Evolutionary conservation across 2,113 vertebrate species (phyloP).

Genomic region (Tragelaphus scriptus): DNA sequence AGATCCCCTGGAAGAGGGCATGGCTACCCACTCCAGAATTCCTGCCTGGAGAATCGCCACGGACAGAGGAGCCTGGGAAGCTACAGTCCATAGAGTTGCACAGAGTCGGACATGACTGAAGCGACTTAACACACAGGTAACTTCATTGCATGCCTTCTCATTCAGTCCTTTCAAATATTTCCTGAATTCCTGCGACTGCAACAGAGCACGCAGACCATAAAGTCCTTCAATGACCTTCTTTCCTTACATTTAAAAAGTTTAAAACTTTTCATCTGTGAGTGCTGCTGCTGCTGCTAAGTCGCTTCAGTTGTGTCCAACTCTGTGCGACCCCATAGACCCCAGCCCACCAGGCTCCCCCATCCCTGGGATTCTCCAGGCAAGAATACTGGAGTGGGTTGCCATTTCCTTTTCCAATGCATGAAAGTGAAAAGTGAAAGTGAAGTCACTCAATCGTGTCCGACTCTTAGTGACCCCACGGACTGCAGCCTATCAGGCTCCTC

Average conservation of each 20-base stretch:
- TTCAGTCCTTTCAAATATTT: background rate
- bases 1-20: background rate
- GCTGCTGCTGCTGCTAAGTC: too few relatives aligned
- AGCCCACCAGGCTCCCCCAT: too few relatives aligned
- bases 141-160: background rate
- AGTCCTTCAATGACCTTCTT: background rate
- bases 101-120: background rate
- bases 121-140: rapidly evolving
- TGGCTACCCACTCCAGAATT: background rate
- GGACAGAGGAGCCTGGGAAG: background rate
- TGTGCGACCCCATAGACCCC: too few relatives aligned
- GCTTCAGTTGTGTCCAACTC: too few relatives aligned
- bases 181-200: background rate
- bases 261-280: background rate
- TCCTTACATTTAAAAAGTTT: background rate
- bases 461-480: too few relatives aligned
- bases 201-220: rapidly evolving
- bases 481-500: too few relatives aligned
- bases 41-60: background rate
- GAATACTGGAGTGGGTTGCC: too few relatives aligned
- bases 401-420: too few relatives aligned
- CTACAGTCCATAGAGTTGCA: background rate
- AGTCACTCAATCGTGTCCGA: too few relatives aligned
- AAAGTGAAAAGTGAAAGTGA: too few relatives aligned
- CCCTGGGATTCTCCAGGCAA: too few relatives aligned